Base-by-base conservation (phyloP, 2,113 vertebrate genomes). In the Hemiscyllium ocellatum region DNA sequence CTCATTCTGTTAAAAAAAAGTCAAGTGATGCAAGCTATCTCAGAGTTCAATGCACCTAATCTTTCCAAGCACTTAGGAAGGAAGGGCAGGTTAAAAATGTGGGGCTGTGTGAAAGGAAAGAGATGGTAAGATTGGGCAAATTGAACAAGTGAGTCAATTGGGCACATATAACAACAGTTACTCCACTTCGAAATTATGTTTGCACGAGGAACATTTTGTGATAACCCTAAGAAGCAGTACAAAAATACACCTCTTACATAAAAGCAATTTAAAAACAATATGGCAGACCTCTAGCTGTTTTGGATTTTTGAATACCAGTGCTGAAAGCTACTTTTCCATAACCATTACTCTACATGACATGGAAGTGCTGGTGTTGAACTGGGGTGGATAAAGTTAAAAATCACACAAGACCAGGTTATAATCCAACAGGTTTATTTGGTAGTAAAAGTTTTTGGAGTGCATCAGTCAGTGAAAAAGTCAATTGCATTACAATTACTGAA, bases 401-500 rank as follows among this genome's bases (percentile, higher is more conserved):
- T 47, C 42, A 47, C 42, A 47, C 42, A 47, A 47, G 42, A 47
- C 42, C 42, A 47, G 42, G 42, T 47, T 47, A 47, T 47, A 47
- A 47, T 47, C 42, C 42, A 47, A 47, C 42, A 47, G 42, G 42
- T 1, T 47, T 47, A 47, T 47, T 47, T 47, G 42, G 42, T 47
- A 47, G 42, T 47, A 47, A 47, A n/a, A n/a, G n/a, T n/a, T n/a
- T n/a, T n/a, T n/a, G n/a, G n/a, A n/a, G n/a, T 47, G 42, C 42
- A 1, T 1, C 42, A 47, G 42, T 47, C 42, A 47, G 66, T 70
- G 37, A 72, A 47, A 66, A 94, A 70, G 93, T 13, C 42, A 68
- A 94, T 50, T 66, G 13, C 50, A 94, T 94, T 94, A 94, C 37
- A 94, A 69, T 42, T 68, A 94, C 93, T 94, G 70, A 94, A 94